A percentile compares a stretch with the other conserved stretches of the same genome.
Evolutionary conservation across 2,797 vertebrate genomes (phyloP).

Genomic region (Pygocentrus nattereri): DNA sequence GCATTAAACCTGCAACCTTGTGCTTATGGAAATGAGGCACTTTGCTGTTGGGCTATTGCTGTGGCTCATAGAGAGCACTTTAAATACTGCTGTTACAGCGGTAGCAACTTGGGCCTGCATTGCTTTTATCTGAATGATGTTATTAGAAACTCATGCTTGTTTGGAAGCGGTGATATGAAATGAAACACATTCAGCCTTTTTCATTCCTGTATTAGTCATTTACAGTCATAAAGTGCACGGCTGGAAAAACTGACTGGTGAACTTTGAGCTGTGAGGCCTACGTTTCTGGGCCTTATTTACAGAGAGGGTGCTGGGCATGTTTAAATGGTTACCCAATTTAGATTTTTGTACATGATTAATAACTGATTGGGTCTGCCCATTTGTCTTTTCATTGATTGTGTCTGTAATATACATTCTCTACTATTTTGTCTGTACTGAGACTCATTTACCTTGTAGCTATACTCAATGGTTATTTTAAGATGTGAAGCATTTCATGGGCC

Average conservation of each 20-base stretch:
- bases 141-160: background rate
- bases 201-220: slow-evolving; percentile 7
- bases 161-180: background rate
- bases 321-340: background rate
- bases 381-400: background rate
- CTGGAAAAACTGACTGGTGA: background rate
- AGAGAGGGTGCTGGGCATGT: background rate
- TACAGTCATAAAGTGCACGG: slow-evolving; percentile 14
- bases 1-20: background rate
- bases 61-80: background rate
- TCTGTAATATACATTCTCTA: too few species aligned
- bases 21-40: background rate
- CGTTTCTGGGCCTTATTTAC: background rate
- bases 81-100: background rate
- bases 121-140: background rate
- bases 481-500: too few species aligned
- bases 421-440: too few species aligned
- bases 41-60: background rate
- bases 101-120: background rate
- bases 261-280: slow-evolving; percentile 22
- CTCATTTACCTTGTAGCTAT: too few species aligned
- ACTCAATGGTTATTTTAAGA: too few species aligned
- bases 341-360: background rate
- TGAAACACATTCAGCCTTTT: slow-evolving; percentile 5
- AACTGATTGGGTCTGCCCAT: background rate